These are phyloP conservation scores for Pherbina coryleti DNA, from an alignment of 2,888 invertebrate species.

Conservation along the genomic window DNA sequence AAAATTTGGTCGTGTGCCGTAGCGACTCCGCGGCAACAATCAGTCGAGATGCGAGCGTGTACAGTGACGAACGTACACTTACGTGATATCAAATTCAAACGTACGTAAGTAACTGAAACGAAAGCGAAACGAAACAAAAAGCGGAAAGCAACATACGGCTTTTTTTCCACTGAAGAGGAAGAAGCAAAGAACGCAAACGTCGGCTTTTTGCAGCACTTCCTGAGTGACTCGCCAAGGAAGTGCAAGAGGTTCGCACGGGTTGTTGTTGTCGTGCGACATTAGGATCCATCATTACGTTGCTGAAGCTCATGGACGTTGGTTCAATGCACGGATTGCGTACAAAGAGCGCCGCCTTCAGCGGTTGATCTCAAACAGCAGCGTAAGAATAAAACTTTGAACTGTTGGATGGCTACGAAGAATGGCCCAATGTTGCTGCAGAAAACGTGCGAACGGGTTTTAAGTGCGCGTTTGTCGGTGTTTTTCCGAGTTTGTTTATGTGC, in stretches of 20 bases:
- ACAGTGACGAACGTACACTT: slow-evolving; percentile 57
- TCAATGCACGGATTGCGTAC: slow-evolving; percentile 37
- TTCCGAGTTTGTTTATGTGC: slow-evolving; percentile 35
- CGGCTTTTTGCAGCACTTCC: background rate
- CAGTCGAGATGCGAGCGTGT: slow-evolving; percentile 65
- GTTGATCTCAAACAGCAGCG: slow-evolving; percentile 32
- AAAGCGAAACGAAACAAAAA: slow-evolving; percentile 30
- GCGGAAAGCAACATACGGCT: background rate
- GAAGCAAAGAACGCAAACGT: slow-evolving; percentile 2
- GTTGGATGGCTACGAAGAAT: background rate
- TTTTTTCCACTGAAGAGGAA: background rate
- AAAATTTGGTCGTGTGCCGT: slow-evolving; percentile 43
- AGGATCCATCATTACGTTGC: slow-evolving; percentile 16
- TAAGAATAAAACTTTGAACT: background rate
- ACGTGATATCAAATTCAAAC: slow-evolving; percentile 33
- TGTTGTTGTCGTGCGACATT: slow-evolving; percentile 15
- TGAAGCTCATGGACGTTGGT: slow-evolving; percentile 36
- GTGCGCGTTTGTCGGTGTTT: slow-evolving; percentile 36
- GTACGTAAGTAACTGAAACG: slow-evolving; percentile 7
- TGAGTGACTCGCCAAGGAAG: slow-evolving; percentile 18
- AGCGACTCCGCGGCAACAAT: slow-evolving; percentile 50
- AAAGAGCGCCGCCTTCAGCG: slow-evolving; percentile 36
- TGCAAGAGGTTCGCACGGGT: background rate
- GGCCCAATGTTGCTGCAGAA: background rate
- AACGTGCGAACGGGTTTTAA: slow-evolving; percentile 36